A percentile compares a stretch with the other conserved stretches of the same genome.
Conservation (phyloP, 1,140 invertebrate genomes). For the Aricia agestis region DNA sequence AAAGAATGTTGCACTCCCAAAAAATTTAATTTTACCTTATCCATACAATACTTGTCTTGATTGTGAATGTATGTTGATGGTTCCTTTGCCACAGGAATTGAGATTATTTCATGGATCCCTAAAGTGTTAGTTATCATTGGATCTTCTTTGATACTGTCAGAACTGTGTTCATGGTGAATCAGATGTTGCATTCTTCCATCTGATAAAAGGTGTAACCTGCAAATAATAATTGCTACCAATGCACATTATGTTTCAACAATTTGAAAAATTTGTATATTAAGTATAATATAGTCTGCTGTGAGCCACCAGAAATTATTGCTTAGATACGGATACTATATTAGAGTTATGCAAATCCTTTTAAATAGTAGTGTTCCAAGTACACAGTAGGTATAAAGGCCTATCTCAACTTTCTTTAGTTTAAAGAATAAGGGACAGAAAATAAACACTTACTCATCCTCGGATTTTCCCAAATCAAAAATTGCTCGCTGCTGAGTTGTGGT, state of each 20-base stretch:
- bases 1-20: too few relatives aligned
- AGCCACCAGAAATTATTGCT: too few relatives aligned
- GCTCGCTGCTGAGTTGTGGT: conserved; percentile 82
- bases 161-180: conserved; percentile 76
- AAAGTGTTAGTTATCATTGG: conserved; percentile 51
- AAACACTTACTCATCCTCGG: conserved; percentile 68
- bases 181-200: conserved; percentile 84
- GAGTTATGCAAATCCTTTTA: too few relatives aligned
- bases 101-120: conserved; percentile 55
- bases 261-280: too few relatives aligned
- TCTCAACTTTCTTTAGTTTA: too few relatives aligned
- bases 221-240: conserved; percentile 29
- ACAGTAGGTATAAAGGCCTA: too few relatives aligned
- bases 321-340: too few relatives aligned
- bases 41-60: conserved; percentile 86
- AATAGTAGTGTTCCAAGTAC: too few relatives aligned
- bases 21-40: conserved; percentile 79
- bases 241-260: too few relatives aligned
- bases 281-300: too few relatives aligned
- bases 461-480: conserved; percentile 80
- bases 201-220: conserved; percentile 79
- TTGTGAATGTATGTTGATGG: conserved; percentile 82
- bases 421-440: background rate
- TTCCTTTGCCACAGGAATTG: conserved; percentile 71
- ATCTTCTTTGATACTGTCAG: conserved; percentile 74